Conservation (phyloP, 2,797 vertebrate species). For the Gambelia wislizenii region DNA sequence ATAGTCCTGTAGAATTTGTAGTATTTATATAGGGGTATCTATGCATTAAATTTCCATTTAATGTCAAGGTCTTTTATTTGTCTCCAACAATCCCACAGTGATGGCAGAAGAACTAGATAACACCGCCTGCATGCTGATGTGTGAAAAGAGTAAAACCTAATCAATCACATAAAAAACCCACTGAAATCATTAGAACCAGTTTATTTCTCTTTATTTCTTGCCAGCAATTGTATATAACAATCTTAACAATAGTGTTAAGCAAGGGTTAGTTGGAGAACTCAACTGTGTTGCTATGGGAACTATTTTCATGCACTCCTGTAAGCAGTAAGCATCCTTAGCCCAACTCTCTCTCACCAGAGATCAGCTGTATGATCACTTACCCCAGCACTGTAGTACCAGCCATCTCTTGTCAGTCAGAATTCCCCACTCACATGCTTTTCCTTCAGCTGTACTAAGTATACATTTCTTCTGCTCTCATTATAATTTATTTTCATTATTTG, state of each 20-base stretch:
- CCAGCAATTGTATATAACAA: not conserved
- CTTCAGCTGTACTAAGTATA: not conserved
- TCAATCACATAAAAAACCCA: not conserved
- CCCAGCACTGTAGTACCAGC: not conserved
- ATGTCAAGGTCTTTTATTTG: no score
- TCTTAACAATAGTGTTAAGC: not conserved
- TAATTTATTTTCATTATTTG: constrained; percentile 39
- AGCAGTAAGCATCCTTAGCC: not conserved
- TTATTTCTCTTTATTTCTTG: not conserved
- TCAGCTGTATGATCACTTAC: constrained; percentile 16
- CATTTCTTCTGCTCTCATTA: not conserved
- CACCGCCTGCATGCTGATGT: not conserved
- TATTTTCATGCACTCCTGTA: not conserved
- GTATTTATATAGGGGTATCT: no score
- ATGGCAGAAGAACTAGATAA: not conserved
- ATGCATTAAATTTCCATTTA: no score
- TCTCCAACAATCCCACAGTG: no score
- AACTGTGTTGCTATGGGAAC: constrained; percentile 6
- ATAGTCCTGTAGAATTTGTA: no score
- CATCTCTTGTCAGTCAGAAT: not conserved
- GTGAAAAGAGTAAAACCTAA: not conserved
- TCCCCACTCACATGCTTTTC: not conserved
- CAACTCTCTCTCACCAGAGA: constrained; percentile 6
- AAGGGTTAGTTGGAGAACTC: not conserved
- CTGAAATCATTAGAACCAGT: not conserved